Evolutionary conservation across 35 echinoderm and acorn worm species (phyloP).

Genomic region (Acanthaster planci): DNA sequence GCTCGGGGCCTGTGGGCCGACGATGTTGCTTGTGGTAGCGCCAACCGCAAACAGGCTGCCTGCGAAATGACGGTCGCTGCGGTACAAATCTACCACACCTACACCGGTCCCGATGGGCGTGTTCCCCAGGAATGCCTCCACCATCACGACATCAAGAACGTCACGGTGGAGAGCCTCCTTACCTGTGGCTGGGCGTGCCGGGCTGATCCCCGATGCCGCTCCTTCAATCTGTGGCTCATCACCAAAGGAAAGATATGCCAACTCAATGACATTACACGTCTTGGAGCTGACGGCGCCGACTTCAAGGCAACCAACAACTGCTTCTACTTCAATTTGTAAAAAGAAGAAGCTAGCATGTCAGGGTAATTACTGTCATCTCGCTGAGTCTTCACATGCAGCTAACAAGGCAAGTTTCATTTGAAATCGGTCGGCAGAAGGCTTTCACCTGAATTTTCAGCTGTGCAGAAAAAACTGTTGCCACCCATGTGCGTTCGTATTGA

Average conservation of each 20-base stretch:
- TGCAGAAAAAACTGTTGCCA: too few species aligned
- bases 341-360: background rate
- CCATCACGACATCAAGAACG: background rate
- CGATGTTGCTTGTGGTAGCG: background rate
- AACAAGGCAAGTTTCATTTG: too few species aligned
- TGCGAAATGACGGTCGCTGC: background rate
- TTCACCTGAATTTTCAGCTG: too few species aligned
- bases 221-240: conserved; percentile 7
- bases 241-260: background rate
- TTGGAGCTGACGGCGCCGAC: background rate
- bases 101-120: conserved; percentile 1
- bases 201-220: conserved; percentile 16
- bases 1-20: background rate
- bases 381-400: too few species aligned
- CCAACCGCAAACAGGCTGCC: background rate
- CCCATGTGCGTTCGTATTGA: too few species aligned
- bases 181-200: background rate
- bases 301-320: background rate
- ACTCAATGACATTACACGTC: conserved; percentile 12
- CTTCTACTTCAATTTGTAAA: background rate
- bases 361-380: too few species aligned
- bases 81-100: background rate
- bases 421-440: too few species aligned
- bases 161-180: background rate
- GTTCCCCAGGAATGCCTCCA: background rate